A percentile compares a stretch with the other conserved stretches of the same genome.
phyloP scores from a whole-genome alignment of 2,797 vertebrate genomes.

The Amniataba percoides region DNA sequence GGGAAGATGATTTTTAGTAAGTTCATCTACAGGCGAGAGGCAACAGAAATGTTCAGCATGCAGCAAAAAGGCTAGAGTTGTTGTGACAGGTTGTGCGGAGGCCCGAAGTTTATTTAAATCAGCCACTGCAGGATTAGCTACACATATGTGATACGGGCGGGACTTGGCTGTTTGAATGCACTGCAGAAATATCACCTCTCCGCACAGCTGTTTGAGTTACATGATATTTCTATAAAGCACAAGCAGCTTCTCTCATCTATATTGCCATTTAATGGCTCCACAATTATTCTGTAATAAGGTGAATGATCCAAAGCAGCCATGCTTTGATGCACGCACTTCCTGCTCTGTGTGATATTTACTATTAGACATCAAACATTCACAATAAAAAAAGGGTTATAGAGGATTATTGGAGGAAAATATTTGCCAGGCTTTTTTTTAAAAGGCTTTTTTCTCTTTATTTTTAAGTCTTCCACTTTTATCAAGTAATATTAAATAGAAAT shows the following conservation, averaged over 20 bases:
- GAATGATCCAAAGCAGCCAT: constrained; percentile 22
- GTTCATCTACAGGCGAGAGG: constrained; percentile 28
- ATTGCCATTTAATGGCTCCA: constrained; percentile 19
- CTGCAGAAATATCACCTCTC: background rate
- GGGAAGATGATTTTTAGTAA: constrained; percentile 26
- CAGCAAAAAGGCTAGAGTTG: constrained; percentile 27
- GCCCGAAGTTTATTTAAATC: constrained; percentile 29
- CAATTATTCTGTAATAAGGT: constrained; percentile 28
- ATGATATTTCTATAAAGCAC: constrained; percentile 15
- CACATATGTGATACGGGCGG: constrained; percentile 5
- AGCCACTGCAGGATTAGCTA: background rate
- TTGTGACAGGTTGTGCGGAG: constrained; percentile 40
- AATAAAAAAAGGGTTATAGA: constrained; percentile 17
- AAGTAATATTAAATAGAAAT: no score
- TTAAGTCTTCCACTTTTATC: background rate
- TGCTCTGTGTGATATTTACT: constrained; percentile 22
- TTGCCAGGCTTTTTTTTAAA: background rate
- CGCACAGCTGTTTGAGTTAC: background rate
- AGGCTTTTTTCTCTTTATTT: background rate
- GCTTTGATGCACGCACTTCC: constrained; percentile 18
- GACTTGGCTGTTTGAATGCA: constrained; percentile 3
- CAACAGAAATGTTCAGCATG: constrained; percentile 29
- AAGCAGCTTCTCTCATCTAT: background rate
- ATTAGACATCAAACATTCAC: constrained; percentile 22
- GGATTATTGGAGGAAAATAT: constrained; percentile 35